Conservation (phyloP, 2,113 vertebrate genomes). For the Nycticryphes semicollaris region DNA sequence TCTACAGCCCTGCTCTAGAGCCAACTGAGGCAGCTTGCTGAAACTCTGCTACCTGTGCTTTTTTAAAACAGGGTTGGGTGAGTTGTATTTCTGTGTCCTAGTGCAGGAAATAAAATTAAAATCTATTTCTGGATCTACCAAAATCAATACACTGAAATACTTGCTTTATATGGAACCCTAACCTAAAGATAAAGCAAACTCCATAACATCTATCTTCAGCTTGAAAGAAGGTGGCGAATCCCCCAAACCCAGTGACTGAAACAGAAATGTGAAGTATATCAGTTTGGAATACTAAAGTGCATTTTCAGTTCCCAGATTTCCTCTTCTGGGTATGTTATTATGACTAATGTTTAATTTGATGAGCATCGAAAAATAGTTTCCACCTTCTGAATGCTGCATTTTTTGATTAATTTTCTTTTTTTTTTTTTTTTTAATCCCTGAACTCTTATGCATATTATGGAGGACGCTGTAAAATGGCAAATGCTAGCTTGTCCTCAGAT, state of each 20-base stretch:
- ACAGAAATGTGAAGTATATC: not conserved
- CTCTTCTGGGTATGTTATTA: not conserved
- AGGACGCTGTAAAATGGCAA: not conserved
- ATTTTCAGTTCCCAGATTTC: not conserved
- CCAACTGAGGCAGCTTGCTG: not conserved
- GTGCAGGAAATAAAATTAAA: not conserved
- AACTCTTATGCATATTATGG: not conserved
- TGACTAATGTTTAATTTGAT: not conserved
- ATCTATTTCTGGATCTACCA: not conserved
- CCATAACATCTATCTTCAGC: not conserved
- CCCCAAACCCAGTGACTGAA: not conserved
- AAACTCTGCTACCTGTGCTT: not conserved
- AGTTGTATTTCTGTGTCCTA: not conserved
- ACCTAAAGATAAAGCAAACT: not conserved
- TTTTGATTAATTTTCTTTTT: not conserved
- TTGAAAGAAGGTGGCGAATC: fast-evolving
- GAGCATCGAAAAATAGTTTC: not conserved
- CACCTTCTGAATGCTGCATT: not conserved
- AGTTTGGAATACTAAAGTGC: not conserved
- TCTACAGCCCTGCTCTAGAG: not conserved
- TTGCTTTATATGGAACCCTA: not conserved
- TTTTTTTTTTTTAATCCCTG: not conserved
- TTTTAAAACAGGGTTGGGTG: not conserved
- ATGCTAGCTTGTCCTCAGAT: not conserved
- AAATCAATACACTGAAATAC: not conserved